These are phyloP conservation scores for Leptopilina boulardi DNA, from an alignment of 1,140 invertebrate genomes.

Conservation along the genomic window DNA sequence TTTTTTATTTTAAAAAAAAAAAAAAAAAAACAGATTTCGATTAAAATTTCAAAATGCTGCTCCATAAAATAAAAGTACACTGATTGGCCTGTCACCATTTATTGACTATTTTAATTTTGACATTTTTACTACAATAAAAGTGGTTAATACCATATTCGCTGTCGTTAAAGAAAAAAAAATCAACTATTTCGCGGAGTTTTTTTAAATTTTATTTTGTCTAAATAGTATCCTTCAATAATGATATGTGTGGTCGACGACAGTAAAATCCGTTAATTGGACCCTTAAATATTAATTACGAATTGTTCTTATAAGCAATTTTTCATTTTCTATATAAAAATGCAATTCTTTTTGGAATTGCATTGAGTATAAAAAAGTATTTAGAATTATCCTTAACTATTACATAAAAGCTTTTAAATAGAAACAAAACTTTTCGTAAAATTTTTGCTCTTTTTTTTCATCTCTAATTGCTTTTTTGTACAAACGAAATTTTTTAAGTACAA, in stretches of 20 bases:
- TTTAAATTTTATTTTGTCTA: conserved; percentile 37
- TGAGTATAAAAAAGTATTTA: background rate
- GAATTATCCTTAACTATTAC: background rate
- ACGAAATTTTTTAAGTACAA: background rate
- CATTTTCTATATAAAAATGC: conserved; percentile 16
- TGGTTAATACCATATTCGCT: background rate
- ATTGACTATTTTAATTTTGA: background rate
- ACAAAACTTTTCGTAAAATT: background rate
- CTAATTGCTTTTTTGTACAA: background rate
- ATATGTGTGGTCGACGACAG: conserved; percentile 28
- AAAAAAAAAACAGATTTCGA: background rate
- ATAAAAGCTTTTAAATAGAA: background rate
- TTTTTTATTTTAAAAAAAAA: no score
- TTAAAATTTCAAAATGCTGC: background rate
- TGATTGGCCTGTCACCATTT: background rate
- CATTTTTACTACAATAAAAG: background rate
- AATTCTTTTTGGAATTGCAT: conserved; percentile 10
- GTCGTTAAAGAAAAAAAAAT: background rate
- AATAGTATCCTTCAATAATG: background rate
- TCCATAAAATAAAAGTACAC: conserved; percentile 21
- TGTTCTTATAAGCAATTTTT: background rate
- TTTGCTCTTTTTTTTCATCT: background rate
- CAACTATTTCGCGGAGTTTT: conserved; percentile 28
- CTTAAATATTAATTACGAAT: conserved; percentile 40
- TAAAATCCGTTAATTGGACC: conserved; percentile 29